phyloP scores from a whole-genome alignment of 2,888 invertebrate genomes.

The Orthonevra nobilis region DNA sequence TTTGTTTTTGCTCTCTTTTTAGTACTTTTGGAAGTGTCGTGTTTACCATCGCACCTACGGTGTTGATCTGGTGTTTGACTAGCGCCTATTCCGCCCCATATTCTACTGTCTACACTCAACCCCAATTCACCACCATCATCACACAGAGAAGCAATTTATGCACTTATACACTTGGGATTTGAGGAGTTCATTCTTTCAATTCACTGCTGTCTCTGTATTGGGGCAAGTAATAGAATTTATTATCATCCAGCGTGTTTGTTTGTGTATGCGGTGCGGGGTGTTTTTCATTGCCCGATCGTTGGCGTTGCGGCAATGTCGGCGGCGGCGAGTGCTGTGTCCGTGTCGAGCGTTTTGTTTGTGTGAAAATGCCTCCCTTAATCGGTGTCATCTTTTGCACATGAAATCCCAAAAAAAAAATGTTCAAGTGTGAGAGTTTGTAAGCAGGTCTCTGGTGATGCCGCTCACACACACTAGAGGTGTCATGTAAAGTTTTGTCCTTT shows the following conservation, averaged over 20 bases:
- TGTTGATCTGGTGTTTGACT: conserved; percentile 78
- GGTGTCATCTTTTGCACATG: conserved; percentile 70
- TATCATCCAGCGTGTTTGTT: conserved; percentile 42
- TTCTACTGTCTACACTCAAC: conserved; percentile 39
- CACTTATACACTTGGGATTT: conserved; percentile 59
- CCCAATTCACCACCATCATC: conserved; percentile 26
- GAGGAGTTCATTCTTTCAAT: conserved; percentile 54
- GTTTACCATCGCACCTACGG: conserved; percentile 78
- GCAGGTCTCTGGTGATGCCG: conserved; percentile 29
- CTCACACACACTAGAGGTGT: conserved; percentile 72
- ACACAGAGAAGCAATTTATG: conserved; percentile 36
- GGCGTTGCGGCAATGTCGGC: too few relatives aligned
- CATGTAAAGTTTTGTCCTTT: conserved; percentile 71
- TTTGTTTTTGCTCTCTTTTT: conserved; percentile 67
- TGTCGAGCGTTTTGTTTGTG: conserved; percentile 57
- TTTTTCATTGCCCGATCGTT: too few relatives aligned
- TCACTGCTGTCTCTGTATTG: not conserved
- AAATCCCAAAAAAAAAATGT: conserved; percentile 65
- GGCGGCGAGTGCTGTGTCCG: conserved; percentile 29
- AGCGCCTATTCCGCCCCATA: conserved; percentile 72
- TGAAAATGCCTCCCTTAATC: conserved; percentile 70
- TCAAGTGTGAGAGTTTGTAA: conserved; percentile 61
- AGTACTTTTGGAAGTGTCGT: conserved; percentile 73
- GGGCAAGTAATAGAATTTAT: conserved; percentile 62
- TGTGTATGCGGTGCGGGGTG: too few relatives aligned